phyloP scores from a whole-genome alignment of 2,888 invertebrate species.

The Phrixothrix hirtus region DNA sequence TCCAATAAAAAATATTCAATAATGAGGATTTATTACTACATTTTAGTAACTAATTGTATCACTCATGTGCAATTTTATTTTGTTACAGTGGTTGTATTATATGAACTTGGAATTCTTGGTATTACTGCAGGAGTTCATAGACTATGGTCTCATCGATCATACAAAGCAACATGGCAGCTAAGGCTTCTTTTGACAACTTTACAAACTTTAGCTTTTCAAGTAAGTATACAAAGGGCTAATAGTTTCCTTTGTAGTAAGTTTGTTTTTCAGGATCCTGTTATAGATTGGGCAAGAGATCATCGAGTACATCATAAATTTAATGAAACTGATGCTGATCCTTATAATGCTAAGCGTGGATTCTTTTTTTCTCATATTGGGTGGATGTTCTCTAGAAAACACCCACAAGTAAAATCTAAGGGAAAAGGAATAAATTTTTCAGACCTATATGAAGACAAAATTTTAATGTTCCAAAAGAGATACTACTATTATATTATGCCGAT shows the following conservation, averaged over 20 bases:
- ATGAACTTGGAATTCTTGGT: conserved; percentile 81
- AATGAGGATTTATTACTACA: too few relatives aligned
- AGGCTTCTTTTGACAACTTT: conserved; percentile 76
- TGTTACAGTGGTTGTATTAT: conserved; percentile 66
- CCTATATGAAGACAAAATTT: conserved; percentile 76
- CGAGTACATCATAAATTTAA: conserved; percentile 91
- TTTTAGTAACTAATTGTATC: too few relatives aligned
- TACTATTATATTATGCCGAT: conserved; percentile 76
- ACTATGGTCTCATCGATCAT: conserved; percentile 93
- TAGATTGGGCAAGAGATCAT: conserved; percentile 80
- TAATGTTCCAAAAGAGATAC: conserved; percentile 85
- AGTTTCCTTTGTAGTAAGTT: neutral
- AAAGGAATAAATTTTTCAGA: conserved; percentile 84
- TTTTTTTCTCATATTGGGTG: conserved; percentile 97
- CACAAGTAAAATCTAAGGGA: conserved; percentile 85
- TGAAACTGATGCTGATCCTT: conserved; percentile 92
- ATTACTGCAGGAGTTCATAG: conserved; percentile 97
- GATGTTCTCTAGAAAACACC: conserved; percentile 89
- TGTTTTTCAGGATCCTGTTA: conserved; percentile 71
- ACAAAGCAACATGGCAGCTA: conserved; percentile 92
- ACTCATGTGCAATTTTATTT: too few relatives aligned
- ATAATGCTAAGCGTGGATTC: conserved; percentile 89
- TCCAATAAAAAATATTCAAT: too few relatives aligned
- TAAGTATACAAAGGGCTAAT: conserved; percentile 26
- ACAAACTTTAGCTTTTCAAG: conserved; percentile 89